phyloP scores from a whole-genome alignment of 2,113 vertebrate species.

The Dipodomys merriami region DNA sequence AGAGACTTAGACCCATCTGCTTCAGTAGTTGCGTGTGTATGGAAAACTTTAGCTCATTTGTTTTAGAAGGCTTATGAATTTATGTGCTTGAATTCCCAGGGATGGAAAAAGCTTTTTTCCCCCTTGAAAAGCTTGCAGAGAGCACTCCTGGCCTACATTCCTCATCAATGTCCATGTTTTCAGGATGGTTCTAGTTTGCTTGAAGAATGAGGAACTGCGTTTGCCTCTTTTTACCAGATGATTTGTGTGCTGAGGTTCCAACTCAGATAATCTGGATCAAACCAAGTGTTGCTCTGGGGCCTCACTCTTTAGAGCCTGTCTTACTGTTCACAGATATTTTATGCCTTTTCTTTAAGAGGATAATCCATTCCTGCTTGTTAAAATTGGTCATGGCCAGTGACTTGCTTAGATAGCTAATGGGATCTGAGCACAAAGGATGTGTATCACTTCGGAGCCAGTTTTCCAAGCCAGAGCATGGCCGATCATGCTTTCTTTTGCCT shows the following conservation, averaged over 20 bases:
- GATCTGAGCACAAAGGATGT: slow-evolving; percentile 32
- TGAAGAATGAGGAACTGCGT: not conserved
- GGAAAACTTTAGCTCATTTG: not conserved
- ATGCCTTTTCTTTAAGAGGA: not conserved
- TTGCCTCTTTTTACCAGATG: not conserved
- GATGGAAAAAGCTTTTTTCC: not conserved
- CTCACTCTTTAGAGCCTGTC: not conserved
- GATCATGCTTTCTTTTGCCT: not conserved
- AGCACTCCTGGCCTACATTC: not conserved
- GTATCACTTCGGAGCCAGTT: not conserved
- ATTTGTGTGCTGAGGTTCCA: not conserved
- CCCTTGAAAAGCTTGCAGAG: not conserved
- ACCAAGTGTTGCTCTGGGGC: not conserved
- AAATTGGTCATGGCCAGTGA: slow-evolving; percentile 5
- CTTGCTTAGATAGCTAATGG: slow-evolving; percentile 17
- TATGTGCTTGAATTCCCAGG: not conserved
- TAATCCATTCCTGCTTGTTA: not conserved
- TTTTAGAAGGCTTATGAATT: not conserved
- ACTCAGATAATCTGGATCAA: slow-evolving; percentile 9
- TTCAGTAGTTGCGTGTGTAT: not conserved
- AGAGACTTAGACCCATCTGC: not conserved
- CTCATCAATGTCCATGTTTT: not conserved
- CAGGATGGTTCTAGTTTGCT: not conserved
- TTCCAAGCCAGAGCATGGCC: not conserved
- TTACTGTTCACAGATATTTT: not conserved